Evolutionary conservation across 2,113 vertebrate genomes (phyloP).

Genomic region (Grallaria varia): DNA sequence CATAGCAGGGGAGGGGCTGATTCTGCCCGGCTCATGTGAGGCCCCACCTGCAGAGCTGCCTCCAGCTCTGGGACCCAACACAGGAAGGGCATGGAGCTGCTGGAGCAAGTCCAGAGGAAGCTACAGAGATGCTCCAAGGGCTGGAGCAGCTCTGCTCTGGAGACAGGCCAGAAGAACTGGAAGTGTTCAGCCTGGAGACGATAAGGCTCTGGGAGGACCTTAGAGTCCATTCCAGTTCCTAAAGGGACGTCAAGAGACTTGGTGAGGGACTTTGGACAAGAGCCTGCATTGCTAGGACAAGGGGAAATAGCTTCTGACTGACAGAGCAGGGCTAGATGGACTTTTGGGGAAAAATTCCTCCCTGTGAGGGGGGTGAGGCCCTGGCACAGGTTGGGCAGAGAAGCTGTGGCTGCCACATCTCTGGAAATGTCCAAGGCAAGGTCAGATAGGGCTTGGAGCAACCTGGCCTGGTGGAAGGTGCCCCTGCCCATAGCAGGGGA

Average conservation of each 20-base stretch:
- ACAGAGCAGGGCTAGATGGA: background rate
- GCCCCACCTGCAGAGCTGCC: background rate
- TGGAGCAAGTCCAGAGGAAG: background rate
- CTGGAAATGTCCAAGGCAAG: background rate
- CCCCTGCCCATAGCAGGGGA: background rate
- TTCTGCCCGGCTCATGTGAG: background rate
- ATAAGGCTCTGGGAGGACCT: background rate
- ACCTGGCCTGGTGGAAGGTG: background rate
- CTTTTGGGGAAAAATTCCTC: background rate
- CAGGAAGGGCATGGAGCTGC: background rate
- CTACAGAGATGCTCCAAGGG: fast-evolving
- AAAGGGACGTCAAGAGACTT: background rate
- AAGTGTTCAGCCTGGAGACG: background rate
- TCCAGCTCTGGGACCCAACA: background rate
- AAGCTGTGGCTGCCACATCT: background rate
- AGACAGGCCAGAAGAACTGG: background rate
- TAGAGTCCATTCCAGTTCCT: background rate
- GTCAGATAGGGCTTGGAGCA: background rate
- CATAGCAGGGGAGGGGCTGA: background rate
- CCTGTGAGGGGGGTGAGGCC: background rate
- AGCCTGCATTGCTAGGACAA: background rate
- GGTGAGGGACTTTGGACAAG: background rate
- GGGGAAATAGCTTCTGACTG: background rate
- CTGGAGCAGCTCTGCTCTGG: background rate
- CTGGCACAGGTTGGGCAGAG: background rate